Evolutionary conservation across 2,888 invertebrate genomes (phyloP).

Genomic region (Choristoneura rosaceana): DNA sequence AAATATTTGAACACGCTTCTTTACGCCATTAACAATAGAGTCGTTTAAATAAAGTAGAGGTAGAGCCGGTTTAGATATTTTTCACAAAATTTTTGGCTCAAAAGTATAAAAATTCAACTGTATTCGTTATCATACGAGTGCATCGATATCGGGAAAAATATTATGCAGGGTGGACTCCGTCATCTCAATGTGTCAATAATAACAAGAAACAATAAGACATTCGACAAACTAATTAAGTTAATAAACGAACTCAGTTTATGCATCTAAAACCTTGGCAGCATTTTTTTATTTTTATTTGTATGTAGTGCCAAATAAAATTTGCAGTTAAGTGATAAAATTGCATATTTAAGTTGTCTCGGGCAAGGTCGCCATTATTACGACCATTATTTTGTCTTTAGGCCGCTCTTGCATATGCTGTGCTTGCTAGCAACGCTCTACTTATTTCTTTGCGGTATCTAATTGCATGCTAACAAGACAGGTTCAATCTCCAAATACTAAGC

Average conservation of each 20-base stretch:
- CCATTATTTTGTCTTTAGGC: slow-evolving; percentile 57
- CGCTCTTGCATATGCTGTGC: slow-evolving; percentile 48
- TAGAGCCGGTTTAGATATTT: no score
- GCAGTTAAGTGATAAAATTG: slow-evolving; percentile 33
- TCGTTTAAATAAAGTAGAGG: no score
- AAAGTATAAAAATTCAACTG: no score
- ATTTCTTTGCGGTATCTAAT: slow-evolving; percentile 44
- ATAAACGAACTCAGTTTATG: background rate
- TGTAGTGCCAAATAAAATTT: slow-evolving; percentile 23
- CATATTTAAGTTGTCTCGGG: slow-evolving; percentile 38
- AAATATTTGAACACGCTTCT: no score
- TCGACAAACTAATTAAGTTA: background rate
- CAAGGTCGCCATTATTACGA: slow-evolving; percentile 43
- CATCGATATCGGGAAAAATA: no score
- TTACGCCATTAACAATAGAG: no score
- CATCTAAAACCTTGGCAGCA: background rate
- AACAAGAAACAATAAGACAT: background rate
- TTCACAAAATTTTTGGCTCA: no score
- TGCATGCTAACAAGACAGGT: slow-evolving; percentile 36
- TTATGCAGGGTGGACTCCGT: no score
- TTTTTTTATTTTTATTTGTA: background rate
- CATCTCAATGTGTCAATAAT: background rate
- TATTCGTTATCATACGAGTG: no score
- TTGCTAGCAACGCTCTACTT: slow-evolving; percentile 65
- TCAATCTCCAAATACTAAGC: slow-evolving; percentile 33